Evolutionary conservation across 2,797 vertebrate species (phyloP).

Genomic region (Falco naumanni): DNA sequence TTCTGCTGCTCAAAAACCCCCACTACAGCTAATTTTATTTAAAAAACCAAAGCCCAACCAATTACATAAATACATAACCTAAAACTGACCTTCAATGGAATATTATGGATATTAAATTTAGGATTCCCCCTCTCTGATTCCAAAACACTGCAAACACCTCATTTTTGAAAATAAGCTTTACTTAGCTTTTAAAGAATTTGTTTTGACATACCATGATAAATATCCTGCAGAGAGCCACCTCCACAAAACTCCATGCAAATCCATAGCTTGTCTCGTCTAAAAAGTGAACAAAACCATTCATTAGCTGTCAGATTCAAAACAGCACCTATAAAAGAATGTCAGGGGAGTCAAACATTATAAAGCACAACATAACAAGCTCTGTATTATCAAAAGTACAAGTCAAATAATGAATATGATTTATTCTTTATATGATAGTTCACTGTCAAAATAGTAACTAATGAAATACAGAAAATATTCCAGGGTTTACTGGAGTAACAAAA

Average conservation of each 20-base stretch:
- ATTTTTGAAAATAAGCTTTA: not conserved
- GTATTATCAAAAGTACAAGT: not conserved
- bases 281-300: conserved; percentile 59
- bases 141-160: not conserved
- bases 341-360: not conserved
- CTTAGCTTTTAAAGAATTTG: conserved; percentile 21
- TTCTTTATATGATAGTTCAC: not conserved
- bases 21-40: not conserved
- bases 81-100: not conserved
- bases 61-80: not conserved
- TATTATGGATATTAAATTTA: not conserved
- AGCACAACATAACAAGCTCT: not conserved
- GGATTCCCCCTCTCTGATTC: not conserved
- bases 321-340: not conserved
- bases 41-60: not conserved
- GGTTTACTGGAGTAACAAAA: not conserved
- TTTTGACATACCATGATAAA: conserved; percentile 90
- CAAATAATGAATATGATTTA: not conserved
- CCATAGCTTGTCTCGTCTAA: conserved; percentile 97
- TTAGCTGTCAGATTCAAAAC: conserved; percentile 16
- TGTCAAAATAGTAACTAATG: not conserved
- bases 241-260: conserved; percentile 99
- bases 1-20: not conserved
- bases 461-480: not conserved
- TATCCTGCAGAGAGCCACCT: conserved; percentile 97